Base-by-base conservation (phyloP, 2,113 vertebrate genomes). In the Genyomyrus donnyi region DNA sequence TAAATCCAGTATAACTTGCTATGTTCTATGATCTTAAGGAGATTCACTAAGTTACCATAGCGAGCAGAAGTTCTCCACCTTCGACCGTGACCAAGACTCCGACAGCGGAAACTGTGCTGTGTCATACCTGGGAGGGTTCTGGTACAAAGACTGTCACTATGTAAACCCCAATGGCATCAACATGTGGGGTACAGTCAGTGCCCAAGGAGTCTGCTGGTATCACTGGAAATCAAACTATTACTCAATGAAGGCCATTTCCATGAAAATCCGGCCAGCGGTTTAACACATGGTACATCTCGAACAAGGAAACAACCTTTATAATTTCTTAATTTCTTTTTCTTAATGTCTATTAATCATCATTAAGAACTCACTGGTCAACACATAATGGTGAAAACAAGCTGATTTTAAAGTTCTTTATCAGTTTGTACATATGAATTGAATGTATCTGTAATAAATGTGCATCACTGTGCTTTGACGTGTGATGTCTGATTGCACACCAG, bases 161-260 rank as follows among this genome's bases (percentile, higher is more conserved):
- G 95, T 95, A 84, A 96, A 96, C 89, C 94, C 95, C 90, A 96
- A 96, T 0, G 96, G 96, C 42, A 93, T 96, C 89, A 96, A 96
- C 91, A 92, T 95, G 83, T 85, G 94, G 0, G 96, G 94, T 17
- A 27, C 15, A 48, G 19, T 19, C 42, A 45, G 15, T 50, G 8
- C 31, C 87, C 8, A 27, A 4, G 88, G 88, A 8, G 6, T 88
- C 45, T n/a, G n/a, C 10, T 88, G 88, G 88, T 85, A 85, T 85
- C 24, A 85, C 21, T 85, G 83, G 83, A 85, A 85, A 85, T 48
- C 83, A 85, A 85, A n/a, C 21, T 85, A 85, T 48, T 85, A 95
- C 84, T 96, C 95, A 21, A 94, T 96, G 66, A 94, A 93, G 89
- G 89, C 91, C 89, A 96, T 95, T 0, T 93, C 94, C 88, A 96